phyloP scores from a whole-genome alignment of 1,140 invertebrate genomes.

The Macrostomum lignano region DNA sequence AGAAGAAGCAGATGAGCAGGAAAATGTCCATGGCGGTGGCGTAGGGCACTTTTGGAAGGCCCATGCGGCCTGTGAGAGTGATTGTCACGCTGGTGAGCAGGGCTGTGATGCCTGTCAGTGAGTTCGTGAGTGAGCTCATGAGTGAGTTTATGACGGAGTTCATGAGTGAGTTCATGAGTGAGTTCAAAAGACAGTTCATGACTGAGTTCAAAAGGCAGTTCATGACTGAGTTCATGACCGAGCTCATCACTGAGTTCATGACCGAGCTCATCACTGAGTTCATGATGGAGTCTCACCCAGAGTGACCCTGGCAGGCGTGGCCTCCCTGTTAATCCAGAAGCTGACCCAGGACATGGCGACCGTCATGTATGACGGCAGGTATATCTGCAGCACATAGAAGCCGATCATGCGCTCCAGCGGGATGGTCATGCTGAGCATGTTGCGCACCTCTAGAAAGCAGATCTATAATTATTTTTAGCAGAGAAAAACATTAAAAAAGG shows the following conservation, averaged over 20 bases:
- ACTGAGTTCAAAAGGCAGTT: too few relatives aligned
- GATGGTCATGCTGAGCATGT: constrained; percentile 51
- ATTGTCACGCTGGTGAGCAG: constrained; percentile 35
- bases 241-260: too few relatives aligned
- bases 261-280: too few relatives aligned
- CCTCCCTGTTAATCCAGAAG: constrained; percentile 49
- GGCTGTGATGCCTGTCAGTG: constrained; percentile 34
- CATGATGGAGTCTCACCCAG: constrained; percentile 31
- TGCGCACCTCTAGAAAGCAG: constrained; percentile 39
- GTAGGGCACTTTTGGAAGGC: constrained; percentile 37
- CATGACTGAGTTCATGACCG: not conserved
- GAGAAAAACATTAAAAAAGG: too few relatives aligned
- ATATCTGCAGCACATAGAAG: constrained; percentile 69
- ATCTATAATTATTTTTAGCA: too few relatives aligned
- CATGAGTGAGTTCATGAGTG: too few relatives aligned
- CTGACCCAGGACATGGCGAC: constrained; percentile 80
- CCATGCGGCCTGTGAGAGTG: constrained; percentile 33
- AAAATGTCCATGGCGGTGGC: constrained; percentile 72
- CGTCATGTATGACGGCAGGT: constrained; percentile 68
- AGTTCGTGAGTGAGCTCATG: too few relatives aligned
- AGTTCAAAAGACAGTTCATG: too few relatives aligned
- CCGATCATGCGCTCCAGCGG: constrained; percentile 61
- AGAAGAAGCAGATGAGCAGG: constrained; percentile 64
- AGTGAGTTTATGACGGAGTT: too few relatives aligned
- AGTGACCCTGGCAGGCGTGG: constrained; percentile 33